Evolutionary conservation across 2,113 vertebrate genomes (phyloP).

Genomic region (Egretta garzetta): DNA sequence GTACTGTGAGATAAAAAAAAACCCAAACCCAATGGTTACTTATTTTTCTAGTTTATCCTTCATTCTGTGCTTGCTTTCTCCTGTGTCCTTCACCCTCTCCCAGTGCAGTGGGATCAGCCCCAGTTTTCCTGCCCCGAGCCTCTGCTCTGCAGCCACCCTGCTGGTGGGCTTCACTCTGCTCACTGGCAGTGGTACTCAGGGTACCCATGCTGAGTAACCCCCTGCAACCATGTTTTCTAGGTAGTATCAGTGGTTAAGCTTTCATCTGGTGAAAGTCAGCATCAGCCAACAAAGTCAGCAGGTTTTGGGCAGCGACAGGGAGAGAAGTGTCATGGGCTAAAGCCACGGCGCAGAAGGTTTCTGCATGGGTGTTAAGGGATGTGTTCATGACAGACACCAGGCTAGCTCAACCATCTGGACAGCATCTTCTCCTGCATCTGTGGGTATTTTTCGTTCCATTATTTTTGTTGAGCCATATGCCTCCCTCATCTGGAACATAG

Average conservation of each 20-base stretch:
- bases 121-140: background rate
- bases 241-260: background rate
- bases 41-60: background rate
- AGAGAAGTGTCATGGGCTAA: background rate
- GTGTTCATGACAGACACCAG: background rate
- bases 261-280: background rate
- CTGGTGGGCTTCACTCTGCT: fast-evolving
- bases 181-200: background rate
- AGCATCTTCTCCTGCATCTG: background rate
- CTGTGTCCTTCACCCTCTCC: background rate
- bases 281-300: background rate
- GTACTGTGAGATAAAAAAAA: background rate
- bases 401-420: background rate
- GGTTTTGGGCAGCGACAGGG: background rate
- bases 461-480: background rate
- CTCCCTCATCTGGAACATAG: background rate
- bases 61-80: background rate
- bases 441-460: background rate
- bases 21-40: background rate
- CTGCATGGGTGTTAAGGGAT: background rate
- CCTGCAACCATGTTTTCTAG: background rate
- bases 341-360: background rate
- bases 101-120: background rate
- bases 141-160: background rate
- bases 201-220: background rate